phyloP scores from a whole-genome alignment of 1,140 invertebrate genomes.

The Drosophila tropicalis region DNA sequence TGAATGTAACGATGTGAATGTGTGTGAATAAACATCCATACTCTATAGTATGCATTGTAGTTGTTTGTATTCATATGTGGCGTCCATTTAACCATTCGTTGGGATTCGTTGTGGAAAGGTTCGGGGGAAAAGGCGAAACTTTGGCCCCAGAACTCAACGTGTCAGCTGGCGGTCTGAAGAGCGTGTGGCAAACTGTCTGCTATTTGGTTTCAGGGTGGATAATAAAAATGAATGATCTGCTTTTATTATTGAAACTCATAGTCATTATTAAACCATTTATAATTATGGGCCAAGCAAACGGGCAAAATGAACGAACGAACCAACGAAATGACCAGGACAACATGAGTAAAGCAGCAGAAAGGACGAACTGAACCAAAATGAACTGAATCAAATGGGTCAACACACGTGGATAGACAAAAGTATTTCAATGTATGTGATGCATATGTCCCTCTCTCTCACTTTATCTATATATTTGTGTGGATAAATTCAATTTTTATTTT shows the following conservation, averaged over 20 bases:
- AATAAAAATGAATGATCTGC: slow-evolving; percentile 81
- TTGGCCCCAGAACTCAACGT: slow-evolving; percentile 50
- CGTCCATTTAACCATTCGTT: slow-evolving; percentile 16
- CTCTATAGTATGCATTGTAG: too few relatives aligned
- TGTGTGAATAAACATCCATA: slow-evolving; percentile 63
- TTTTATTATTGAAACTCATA: slow-evolving; percentile 80
- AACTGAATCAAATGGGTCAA: slow-evolving; percentile 3
- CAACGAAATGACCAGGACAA: slow-evolving; percentile 35
- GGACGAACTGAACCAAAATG: neutral
- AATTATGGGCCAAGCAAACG: slow-evolving; percentile 57
- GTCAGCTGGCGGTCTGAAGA: slow-evolving; percentile 45
- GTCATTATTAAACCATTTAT: slow-evolving; percentile 80
- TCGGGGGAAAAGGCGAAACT: slow-evolving; percentile 20
- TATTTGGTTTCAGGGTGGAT: slow-evolving; percentile 32
- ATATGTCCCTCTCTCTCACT: slow-evolving; percentile 1
- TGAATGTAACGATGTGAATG: slow-evolving; percentile 26
- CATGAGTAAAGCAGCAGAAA: neutral
- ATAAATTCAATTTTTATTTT: slow-evolving; percentile 74
- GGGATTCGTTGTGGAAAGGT: too few relatives aligned
- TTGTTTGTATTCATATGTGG: slow-evolving; percentile 1
- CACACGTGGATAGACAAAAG: slow-evolving; percentile 17
- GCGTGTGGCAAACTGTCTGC: too few relatives aligned
- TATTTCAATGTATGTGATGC: slow-evolving; percentile 15
- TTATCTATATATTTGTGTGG: slow-evolving; percentile 2
- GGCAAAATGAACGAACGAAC: slow-evolving; percentile 31